A percentile compares a stretch with the other conserved stretches of the same genome.
These are phyloP conservation scores for Trachelus stipa DNA, from an alignment of 2,888 invertebrate species.

Conservation along the genomic window DNA sequence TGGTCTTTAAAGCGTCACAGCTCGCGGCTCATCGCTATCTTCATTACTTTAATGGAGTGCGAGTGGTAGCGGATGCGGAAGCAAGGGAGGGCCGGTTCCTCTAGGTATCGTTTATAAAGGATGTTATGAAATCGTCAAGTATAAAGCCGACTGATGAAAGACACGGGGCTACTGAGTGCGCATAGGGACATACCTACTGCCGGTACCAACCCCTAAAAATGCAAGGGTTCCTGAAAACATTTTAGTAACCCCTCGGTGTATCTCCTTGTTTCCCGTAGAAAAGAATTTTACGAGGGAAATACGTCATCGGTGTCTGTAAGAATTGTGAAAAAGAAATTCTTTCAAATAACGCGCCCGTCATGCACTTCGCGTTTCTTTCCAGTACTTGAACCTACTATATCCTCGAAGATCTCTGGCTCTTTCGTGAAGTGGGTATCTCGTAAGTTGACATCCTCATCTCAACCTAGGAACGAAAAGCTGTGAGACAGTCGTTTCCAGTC, in stretches of 20 bases:
- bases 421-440: no score
- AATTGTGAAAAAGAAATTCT: no score
- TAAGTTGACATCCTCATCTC: no score
- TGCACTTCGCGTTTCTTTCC: no score
- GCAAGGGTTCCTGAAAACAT: neutral
- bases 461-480: neutral
- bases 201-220: no score
- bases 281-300: conserved; percentile 35
- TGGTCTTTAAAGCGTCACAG: conserved; percentile 36
- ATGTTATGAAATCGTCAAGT: conserved; percentile 55
- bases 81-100: conserved; percentile 13
- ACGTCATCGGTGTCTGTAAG: conserved; percentile 14
- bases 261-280: conserved; percentile 10
- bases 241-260: no score
- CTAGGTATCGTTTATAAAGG: conserved; percentile 40
- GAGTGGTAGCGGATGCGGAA: conserved; percentile 33
- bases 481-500: conserved; percentile 45
- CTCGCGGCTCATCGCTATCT: conserved; percentile 48
- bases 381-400: no score
- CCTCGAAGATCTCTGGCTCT: no score
- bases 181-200: conserved; percentile 21
- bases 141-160: conserved; percentile 42
- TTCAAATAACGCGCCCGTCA: no score
- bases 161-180: conserved; percentile 25
- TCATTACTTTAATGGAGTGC: conserved; percentile 66